These are phyloP conservation scores for Lutraria rhynchaena DNA, from an alignment of 1,140 invertebrate species.

Conservation along the genomic window DNA sequence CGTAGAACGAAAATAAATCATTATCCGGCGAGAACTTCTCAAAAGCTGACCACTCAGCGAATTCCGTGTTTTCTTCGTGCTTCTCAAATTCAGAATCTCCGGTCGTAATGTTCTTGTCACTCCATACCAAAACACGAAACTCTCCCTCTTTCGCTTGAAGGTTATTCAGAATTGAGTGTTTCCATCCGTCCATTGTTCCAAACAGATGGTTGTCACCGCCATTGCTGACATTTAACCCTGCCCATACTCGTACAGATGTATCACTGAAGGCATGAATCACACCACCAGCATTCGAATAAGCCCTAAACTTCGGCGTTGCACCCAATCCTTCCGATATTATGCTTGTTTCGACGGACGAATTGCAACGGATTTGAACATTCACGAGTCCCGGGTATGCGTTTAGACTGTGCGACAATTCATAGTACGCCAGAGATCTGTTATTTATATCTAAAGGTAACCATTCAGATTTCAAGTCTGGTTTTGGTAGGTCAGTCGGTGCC, in stretches of 20 bases:
- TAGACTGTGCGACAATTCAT: conserved; percentile 12
- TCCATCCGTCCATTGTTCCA: conserved; percentile 1
- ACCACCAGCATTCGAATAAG: conserved; percentile 6
- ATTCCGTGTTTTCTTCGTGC: neutral
- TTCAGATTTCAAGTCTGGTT: conserved; percentile 17
- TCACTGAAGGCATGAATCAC: conserved; percentile 13
- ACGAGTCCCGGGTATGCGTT: conserved; percentile 9
- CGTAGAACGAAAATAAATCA: conserved; percentile 36
- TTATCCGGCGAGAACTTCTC: neutral
- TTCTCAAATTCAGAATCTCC: neutral
- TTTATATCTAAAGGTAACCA: conserved; percentile 32
- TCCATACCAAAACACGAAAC: conserved; percentile 21
- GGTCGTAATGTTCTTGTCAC: neutral
- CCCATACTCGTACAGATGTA: conserved; percentile 9
- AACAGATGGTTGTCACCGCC: neutral
- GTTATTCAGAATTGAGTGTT: neutral
- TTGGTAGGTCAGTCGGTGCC: conserved; percentile 17
- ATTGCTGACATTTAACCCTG: conserved; percentile 2
- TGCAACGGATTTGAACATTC: conserved; percentile 26
- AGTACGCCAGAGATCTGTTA: neutral
- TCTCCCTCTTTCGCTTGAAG: too few relatives aligned
- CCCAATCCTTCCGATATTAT: conserved; percentile 24
- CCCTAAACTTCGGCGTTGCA: neutral
- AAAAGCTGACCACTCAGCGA: conserved; percentile 8
- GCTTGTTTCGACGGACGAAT: neutral